Conservation (phyloP, 1,140 invertebrate species). For the Trachymyrmex septentrionalis region DNA sequence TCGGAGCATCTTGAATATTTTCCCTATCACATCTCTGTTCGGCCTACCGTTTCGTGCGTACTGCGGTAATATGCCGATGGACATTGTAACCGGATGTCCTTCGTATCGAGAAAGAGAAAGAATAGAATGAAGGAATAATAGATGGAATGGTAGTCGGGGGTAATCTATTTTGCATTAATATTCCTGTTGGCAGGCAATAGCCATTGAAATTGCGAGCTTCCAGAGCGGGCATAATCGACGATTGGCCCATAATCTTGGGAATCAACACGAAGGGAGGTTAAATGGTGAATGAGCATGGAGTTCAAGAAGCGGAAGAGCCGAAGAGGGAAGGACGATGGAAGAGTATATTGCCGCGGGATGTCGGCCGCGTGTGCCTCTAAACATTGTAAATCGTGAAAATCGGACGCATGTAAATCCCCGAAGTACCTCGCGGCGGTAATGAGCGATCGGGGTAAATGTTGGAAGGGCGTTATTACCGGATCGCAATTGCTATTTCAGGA, state of each 20-base stretch:
- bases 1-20: constrained; percentile 66
- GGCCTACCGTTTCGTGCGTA: constrained; percentile 57
- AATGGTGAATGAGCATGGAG: constrained; percentile 24
- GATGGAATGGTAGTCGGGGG: constrained; percentile 63
- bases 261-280: constrained; percentile 32
- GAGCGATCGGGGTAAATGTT: constrained; percentile 68
- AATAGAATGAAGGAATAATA: constrained; percentile 30
- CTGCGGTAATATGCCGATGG: constrained; percentile 50
- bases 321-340: not conserved
- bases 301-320: constrained; percentile 24
- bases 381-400: constrained; percentile 49
- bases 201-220: constrained; percentile 76
- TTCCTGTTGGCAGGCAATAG: constrained; percentile 80
- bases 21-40: constrained; percentile 59
- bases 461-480: constrained; percentile 68
- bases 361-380: constrained; percentile 23
- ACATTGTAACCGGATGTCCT: constrained; percentile 81
- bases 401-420: constrained; percentile 44
- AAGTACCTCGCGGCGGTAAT: constrained; percentile 58
- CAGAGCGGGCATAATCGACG: constrained; percentile 73
- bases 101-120: constrained; percentile 66
- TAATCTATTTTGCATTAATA: constrained; percentile 83
- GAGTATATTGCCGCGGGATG: constrained; percentile 1
- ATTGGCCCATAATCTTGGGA: constrained; percentile 74
- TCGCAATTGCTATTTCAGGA: constrained; percentile 67